Base-by-base conservation (phyloP, 2,888 invertebrate genomes). In the Ichneumon xanthorius region DNA sequence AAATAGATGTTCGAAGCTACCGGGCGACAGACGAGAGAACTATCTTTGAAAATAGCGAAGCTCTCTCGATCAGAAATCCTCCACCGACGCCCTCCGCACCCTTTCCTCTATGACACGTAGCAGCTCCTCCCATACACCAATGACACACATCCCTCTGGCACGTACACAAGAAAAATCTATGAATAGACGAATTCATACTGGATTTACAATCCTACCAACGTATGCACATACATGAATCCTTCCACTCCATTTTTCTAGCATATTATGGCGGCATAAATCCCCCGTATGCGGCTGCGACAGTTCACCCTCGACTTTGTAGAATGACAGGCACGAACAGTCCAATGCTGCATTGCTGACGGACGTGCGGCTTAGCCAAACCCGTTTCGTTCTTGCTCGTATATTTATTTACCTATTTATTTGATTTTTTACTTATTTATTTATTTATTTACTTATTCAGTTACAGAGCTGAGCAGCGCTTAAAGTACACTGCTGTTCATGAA, bases 111-210 rank as follows among this genome's bases (percentile, higher is more conserved):
- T 45, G 16, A 40, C 16, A 45, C 40, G 26, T 19, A 26, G 22
- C 45, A 26, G 16, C 45, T 45, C 45, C 9, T 48, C 22, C 55
- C 67, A n/a, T 30, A 40, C 16, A 30, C 6, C 58, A 30, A 45
- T 11, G n/a, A 0, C 61, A 48, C 61, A 48, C 48, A 61, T 26
- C 30, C 7, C 45, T 33, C 33, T 33, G 40, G 16, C 75, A 78
- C 82, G 82, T 75, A 65, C 75, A 65, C 70, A 55, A 30, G 58
- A 75, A 79, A 72, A 77, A 61, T 82, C 65, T 45, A 26, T 73
- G 71, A 79, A 79, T 75, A 45, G 71, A 65, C 50, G 26, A 78
- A 65, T 80, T 16, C 73, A 75, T 65, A 73, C 63, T 40, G 76
- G 67, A 55, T 75, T 75, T 40, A 75, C 48, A 79, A 68, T 82